Percentiles rank a stretch among this genome's conserved stretches.
Evolutionary conservation across 2,797 vertebrate genomes (phyloP).

Genomic region (Takifugu ocellatus): DNA sequence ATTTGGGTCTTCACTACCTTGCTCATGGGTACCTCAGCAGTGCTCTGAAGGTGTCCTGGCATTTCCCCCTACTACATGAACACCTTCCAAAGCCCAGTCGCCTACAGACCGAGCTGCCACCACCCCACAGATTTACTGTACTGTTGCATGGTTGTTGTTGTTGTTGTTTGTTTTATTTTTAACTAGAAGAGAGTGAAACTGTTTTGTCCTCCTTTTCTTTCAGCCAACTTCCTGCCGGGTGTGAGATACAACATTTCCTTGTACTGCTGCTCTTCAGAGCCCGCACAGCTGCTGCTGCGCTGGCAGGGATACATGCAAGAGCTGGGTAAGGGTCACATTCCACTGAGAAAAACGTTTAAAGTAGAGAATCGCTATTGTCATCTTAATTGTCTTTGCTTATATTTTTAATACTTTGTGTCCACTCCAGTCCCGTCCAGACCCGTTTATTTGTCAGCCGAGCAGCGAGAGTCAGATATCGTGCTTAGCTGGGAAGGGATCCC

Average conservation of each 20-base stretch:
- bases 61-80: no score
- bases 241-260: slow-evolving; percentile 73
- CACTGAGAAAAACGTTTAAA: background rate
- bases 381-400: slow-evolving; percentile 2
- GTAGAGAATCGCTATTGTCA: background rate
- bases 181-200: background rate
- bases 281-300: slow-evolving; percentile 52
- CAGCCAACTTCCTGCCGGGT: slow-evolving; percentile 67
- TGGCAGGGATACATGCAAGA: slow-evolving; percentile 73
- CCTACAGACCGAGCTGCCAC: no score
- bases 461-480: slow-evolving; percentile 54
- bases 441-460: slow-evolving; percentile 47
- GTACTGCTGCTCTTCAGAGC: slow-evolving; percentile 63
- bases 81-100: no score
- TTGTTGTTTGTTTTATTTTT: background rate
- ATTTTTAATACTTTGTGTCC: background rate
- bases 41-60: no score
- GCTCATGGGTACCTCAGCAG: no score
- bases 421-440: slow-evolving; percentile 55
- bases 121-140: no score
- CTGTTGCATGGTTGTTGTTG: no score
- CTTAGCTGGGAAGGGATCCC: slow-evolving; percentile 69
- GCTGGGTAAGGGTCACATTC: slow-evolving; percentile 58
- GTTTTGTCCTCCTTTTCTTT: slow-evolving; percentile 16
- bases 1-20: no score